Conservation (phyloP, 2,113 vertebrate genomes). For the Fregata magnificens region DNA sequence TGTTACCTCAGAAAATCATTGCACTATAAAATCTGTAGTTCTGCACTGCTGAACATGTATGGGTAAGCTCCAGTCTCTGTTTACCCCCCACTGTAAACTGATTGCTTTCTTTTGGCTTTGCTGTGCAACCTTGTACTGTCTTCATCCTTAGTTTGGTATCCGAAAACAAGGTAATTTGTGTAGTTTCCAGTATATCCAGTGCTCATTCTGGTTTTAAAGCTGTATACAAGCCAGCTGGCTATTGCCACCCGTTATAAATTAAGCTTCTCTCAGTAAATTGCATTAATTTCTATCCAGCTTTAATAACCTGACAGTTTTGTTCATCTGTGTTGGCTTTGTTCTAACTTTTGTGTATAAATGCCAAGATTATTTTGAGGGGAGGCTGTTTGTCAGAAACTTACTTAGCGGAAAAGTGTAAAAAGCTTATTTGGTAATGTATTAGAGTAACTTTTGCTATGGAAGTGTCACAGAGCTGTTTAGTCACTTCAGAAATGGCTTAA, state of each 20-base stretch:
- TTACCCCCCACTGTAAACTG: not conserved
- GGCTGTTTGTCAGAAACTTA: not conserved
- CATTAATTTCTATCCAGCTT: not conserved
- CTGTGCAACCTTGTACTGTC: not conserved
- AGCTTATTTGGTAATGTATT: not conserved
- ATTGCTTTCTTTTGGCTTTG: not conserved
- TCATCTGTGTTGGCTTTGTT: not conserved
- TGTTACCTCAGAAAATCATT: not conserved
- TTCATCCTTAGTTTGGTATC: not conserved
- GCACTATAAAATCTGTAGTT: not conserved
- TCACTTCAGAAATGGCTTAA: slow-evolving; percentile 19
- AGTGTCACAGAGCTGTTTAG: not conserved
- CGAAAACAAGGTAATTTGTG: not conserved
- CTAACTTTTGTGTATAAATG: not conserved
- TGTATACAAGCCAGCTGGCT: not conserved
- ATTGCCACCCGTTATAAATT: not conserved
- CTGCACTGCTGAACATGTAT: not conserved
- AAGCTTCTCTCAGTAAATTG: not conserved
- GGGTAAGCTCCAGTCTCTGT: not conserved
- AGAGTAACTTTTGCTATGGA: not conserved
- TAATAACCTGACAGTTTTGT: not conserved
- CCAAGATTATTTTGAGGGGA: not conserved
- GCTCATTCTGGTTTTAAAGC: not conserved
- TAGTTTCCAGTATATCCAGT: not conserved
- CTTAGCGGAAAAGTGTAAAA: not conserved